These are phyloP conservation scores for Benthochromis sp. DNA, from an alignment of 2,113 vertebrate species.

Conservation along the genomic window DNA sequence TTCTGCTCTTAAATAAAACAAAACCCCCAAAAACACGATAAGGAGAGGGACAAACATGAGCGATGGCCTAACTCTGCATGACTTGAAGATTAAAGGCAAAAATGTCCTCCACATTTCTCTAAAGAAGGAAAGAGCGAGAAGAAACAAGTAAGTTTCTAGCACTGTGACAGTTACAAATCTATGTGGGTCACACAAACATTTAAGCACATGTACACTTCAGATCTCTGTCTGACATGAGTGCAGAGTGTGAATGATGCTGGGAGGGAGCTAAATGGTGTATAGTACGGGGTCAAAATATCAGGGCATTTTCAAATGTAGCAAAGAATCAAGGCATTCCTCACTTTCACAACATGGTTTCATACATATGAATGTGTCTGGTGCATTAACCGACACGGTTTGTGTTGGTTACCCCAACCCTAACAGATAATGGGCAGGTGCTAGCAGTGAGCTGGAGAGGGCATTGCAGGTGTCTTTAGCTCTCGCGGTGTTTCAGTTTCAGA, in stretches of 20 bases:
- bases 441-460: neutral
- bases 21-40: neutral
- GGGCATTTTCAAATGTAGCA: neutral
- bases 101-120: neutral
- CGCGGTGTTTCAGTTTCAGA: accelerated
- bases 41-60: neutral
- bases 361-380: neutral
- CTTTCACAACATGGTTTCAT: neutral
- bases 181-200: neutral
- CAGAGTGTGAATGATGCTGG: neutral
- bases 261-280: neutral
- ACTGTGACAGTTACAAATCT: neutral
- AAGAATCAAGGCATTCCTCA: neutral
- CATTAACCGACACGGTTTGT: neutral
- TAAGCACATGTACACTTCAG: neutral
- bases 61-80: neutral
- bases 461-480: neutral
- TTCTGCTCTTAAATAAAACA: neutral
- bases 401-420: neutral
- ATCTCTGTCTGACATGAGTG: neutral
- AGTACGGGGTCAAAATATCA: neutral
- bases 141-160: neutral
- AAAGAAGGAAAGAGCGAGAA: neutral
- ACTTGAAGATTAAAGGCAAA: neutral
- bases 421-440: neutral